Percentiles rank a stretch among this genome's conserved stretches.
Evolutionary conservation across 2,888 invertebrate genomes (phyloP).

Genomic region (Caenorhabditis sp.): DNA sequence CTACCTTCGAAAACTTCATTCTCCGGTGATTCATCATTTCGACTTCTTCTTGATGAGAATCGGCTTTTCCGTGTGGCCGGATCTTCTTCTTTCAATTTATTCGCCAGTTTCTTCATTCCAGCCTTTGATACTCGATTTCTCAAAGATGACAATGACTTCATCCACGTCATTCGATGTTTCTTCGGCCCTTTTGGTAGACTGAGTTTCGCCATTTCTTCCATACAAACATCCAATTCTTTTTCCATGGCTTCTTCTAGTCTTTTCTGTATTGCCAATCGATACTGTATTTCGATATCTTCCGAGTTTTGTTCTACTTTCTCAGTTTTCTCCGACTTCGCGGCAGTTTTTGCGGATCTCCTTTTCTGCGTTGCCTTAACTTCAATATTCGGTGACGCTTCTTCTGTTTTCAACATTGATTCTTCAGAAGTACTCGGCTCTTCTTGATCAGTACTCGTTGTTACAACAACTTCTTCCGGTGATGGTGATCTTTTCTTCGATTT

Average conservation of each 20-base stretch:
- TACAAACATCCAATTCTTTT: slow-evolving; percentile 9
- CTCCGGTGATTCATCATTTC: slow-evolving; percentile 14
- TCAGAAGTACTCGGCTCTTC: slow-evolving; percentile 26
- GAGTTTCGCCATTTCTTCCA: slow-evolving; percentile 12
- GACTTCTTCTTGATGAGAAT: slow-evolving; percentile 17
- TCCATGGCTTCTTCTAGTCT: slow-evolving; percentile 18
- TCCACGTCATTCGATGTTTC: background rate
- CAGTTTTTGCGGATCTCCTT: background rate
- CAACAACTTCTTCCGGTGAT: slow-evolving; percentile 20
- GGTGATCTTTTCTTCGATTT: background rate
- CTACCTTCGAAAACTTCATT: slow-evolving; percentile 9
- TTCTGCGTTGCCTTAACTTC: slow-evolving; percentile 9
- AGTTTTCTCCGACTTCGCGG: slow-evolving; percentile 12
- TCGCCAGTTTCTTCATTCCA: background rate
- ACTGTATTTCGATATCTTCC: slow-evolving; percentile 11
- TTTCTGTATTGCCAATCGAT: slow-evolving; percentile 23
- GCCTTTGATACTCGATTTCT: background rate
- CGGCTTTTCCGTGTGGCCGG: slow-evolving; percentile 16
- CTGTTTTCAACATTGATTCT: background rate
- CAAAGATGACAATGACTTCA: background rate
- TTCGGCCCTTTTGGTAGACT: slow-evolving; percentile 6
- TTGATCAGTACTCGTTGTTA: slow-evolving; percentile 18
- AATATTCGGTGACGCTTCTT: background rate
- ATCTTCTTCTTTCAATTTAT: slow-evolving; percentile 13
- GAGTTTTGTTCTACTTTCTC: background rate